Evolutionary conservation across 2,797 vertebrate species (phyloP).

Genomic region (Crenichthys baileyi): DNA sequence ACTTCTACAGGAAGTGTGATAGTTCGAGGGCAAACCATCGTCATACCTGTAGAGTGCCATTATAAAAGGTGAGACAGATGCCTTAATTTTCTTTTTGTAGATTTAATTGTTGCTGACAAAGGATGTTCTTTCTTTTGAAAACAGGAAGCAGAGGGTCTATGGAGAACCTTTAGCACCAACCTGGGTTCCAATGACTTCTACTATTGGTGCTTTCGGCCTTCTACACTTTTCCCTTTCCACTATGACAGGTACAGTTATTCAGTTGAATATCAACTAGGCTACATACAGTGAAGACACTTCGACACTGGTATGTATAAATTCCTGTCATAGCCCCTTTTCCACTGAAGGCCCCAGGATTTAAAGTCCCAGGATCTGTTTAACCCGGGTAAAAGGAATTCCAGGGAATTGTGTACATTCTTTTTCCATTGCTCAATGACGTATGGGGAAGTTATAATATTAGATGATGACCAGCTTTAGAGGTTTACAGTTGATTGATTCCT

Average conservation of each 20-base stretch:
- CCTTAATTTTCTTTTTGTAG: not conserved
- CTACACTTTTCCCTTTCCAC: constrained; percentile 64
- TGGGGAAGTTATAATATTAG: too few species aligned
- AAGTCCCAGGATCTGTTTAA: too few species aligned
- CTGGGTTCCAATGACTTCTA: constrained; percentile 70
- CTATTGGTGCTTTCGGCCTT: constrained; percentile 49
- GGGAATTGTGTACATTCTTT: too few species aligned
- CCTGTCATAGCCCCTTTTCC: too few species aligned
- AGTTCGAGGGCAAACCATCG: constrained; percentile 17
- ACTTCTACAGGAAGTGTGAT: constrained; percentile 36
- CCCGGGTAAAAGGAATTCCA: too few species aligned
- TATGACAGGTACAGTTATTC: constrained; percentile 44
- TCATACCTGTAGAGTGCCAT: constrained; percentile 65
- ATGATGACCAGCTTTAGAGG: too few species aligned
- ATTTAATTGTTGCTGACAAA: not conserved
- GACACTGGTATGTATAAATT: not conserved
- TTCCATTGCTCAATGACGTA: too few species aligned
- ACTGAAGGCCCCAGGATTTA: too few species aligned
- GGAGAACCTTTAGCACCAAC: constrained; percentile 58
- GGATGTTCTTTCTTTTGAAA: not conserved
- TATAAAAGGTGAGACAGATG: constrained; percentile 54
- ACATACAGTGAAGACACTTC: not conserved
- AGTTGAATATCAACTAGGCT: not conserved
- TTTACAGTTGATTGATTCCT: too few species aligned
- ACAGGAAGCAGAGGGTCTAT: constrained; percentile 55